phyloP scores from a whole-genome alignment of 2,797 vertebrate species.

The Morelia viridis region DNA sequence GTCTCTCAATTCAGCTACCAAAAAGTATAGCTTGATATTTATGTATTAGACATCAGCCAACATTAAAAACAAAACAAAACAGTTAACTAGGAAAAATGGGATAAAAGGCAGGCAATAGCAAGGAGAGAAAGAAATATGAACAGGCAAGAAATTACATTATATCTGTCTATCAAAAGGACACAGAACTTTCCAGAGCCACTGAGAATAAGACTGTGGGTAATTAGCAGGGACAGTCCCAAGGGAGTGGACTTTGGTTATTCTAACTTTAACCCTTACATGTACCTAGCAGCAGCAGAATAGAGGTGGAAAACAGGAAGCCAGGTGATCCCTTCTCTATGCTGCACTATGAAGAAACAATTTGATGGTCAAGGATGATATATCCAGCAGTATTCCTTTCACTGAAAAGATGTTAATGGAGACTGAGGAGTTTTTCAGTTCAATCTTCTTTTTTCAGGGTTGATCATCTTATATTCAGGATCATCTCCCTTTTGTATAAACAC shows the following conservation, averaged over 20 bases:
- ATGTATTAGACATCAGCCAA: neutral
- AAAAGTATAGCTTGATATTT: neutral
- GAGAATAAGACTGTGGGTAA: neutral
- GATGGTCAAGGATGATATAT: neutral
- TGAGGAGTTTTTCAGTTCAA: neutral
- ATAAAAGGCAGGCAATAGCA: neutral
- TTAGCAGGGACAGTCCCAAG: neutral
- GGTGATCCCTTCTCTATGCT: neutral
- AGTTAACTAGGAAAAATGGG: neutral
- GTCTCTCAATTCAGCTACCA: neutral
- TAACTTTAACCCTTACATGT: neutral
- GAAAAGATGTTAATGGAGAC: neutral
- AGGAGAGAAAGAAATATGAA: neutral
- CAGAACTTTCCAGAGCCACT: neutral
- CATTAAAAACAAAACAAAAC: too few relatives aligned
- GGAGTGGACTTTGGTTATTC: neutral
- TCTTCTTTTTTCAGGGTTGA: neutral
- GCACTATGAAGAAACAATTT: neutral
- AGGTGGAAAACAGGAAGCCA: neutral
- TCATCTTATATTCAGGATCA: neutral
- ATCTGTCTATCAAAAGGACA: neutral
- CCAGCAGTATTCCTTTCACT: neutral
- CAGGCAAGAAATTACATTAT: neutral
- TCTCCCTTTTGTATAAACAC: neutral
- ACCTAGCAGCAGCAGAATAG: neutral